Evolutionary conservation across 2,888 invertebrate species (phyloP).

Genomic region (Incurvaria masculella): DNA sequence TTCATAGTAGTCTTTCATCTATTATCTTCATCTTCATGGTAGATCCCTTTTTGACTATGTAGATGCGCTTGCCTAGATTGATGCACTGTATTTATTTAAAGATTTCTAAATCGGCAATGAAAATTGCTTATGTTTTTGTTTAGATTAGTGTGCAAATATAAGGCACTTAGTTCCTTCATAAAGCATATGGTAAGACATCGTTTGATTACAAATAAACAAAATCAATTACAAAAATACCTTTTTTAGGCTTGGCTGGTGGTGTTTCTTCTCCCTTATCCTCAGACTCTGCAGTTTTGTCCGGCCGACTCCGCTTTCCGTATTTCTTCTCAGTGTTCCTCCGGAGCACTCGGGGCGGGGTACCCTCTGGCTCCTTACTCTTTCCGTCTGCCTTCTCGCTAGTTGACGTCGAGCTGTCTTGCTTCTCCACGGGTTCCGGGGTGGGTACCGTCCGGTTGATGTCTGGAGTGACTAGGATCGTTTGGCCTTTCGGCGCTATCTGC

Average conservation of each 20-base stretch:
- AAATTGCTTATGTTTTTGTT: no score
- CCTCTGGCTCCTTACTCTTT: constrained; percentile 17
- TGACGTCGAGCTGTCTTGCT: not conserved
- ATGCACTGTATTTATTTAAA: no score
- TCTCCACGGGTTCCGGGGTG: not conserved
- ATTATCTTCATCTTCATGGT: no score
- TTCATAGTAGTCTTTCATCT: no score
- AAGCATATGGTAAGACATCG: no score
- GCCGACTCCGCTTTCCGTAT: constrained; percentile 45
- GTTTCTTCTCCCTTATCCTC: constrained; percentile 20
- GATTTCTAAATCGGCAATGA: no score
- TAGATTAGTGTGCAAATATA: no score
- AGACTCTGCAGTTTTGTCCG: constrained; percentile 27
- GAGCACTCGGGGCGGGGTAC: constrained; percentile 29
- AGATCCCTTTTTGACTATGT: no score
- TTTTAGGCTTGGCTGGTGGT: not conserved
- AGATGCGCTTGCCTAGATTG: no score
- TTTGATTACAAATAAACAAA: no score
- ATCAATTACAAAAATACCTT: constrained; percentile 2
- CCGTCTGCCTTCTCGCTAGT: constrained; percentile 7
- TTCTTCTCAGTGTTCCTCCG: constrained; percentile 36
- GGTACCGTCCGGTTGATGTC: constrained; percentile 10
- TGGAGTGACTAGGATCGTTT: constrained; percentile 45
- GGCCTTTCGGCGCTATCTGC: constrained; percentile 38
- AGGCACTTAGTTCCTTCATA: no score